phyloP scores from a whole-genome alignment of 2,888 invertebrate species.

The Leucoma salicis region DNA sequence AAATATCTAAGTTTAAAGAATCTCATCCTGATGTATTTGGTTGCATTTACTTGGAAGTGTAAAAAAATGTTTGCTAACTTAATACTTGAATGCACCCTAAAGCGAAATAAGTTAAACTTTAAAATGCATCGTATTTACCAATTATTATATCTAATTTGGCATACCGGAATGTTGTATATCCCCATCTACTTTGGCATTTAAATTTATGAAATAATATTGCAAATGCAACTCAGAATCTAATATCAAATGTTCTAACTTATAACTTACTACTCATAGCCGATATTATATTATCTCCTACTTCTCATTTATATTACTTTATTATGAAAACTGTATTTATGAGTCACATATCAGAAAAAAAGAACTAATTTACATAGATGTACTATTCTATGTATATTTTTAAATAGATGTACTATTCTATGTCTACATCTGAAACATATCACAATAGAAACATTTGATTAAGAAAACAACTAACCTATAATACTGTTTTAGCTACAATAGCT shows the following conservation, averaged over 20 bases:
- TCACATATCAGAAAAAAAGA: too few species aligned
- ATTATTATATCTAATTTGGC: constrained; percentile 66
- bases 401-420: background rate
- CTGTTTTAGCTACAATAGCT: constrained; percentile 66
- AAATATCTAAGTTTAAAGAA: too few species aligned
- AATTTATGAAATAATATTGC: constrained; percentile 25
- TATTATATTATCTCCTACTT: constrained; percentile 13
- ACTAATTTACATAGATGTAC: too few species aligned
- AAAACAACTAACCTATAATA: constrained; percentile 79
- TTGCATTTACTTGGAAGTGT: too few species aligned
- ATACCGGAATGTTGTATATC: constrained; percentile 71
- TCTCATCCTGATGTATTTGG: too few species aligned
- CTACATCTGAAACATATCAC: constrained; percentile 59
- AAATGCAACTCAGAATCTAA: constrained; percentile 32
- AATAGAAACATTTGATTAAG: constrained; percentile 63
- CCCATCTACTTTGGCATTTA: constrained; percentile 56
- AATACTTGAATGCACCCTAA: too few species aligned
- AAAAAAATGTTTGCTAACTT: too few species aligned
- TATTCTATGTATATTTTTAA: too few species aligned
- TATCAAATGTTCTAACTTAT: constrained; percentile 26
- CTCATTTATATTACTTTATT: constrained; percentile 19
- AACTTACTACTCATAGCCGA: constrained; percentile 26
- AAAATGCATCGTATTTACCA: constrained; percentile 55
- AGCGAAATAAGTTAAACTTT: constrained; percentile 38
- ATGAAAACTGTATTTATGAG: constrained; percentile 7